Evolutionary conservation across 2,888 invertebrate species (phyloP), one percentile per base, ranked within the genome.

Genomic region (Taphrorychus bicolor): DNA sequence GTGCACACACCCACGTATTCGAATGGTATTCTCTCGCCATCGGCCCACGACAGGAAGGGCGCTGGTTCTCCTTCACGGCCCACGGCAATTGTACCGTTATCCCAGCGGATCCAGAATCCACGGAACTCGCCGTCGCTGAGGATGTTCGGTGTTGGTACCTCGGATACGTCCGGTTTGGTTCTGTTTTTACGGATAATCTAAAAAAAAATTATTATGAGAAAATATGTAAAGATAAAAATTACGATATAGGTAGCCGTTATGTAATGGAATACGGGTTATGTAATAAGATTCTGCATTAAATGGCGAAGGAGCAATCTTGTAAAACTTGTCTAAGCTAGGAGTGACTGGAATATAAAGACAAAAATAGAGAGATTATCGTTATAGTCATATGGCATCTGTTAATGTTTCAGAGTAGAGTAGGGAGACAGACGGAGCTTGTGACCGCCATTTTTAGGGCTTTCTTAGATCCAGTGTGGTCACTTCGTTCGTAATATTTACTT

Each of bases 41-140:
- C 92, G 23, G 87, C 82, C 85, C 89, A 91, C 9, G 87, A 86
- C 72, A 94, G 80, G 83, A 95, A 91, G 0, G 94, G 90, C 76
- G 91, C 89, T 24, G 89, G 88, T 73, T 93, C 92, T 23, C 80
- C 79, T 73, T 83, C 83, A 49, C 79, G 77, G 22, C 83, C 83
- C 22, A 76, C 81, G 17, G 80, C 71, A 52, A 83, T 79, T 65
- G 74, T 78, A 70, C 88, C 89, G 74, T 88, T 85, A 73, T 88
- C 87, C 91, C 91, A 94, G 76, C 92, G 88, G 51, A 78, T 72
- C 94, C 94, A 94, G 84, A 95, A 95, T 17, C 91, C 91, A 59
- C 91, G 89, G 83, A 87, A 91, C 80, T 94, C 93, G 42, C 89
- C 89, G 5, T 83, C 87, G 78, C 87, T 89, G 72, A 95, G 82